Percentiles rank a stretch among this genome's conserved stretches.
These are phyloP conservation scores for Nephrotoma flavescens DNA, from an alignment of 2,888 invertebrate genomes.

Conservation along the genomic window DNA sequence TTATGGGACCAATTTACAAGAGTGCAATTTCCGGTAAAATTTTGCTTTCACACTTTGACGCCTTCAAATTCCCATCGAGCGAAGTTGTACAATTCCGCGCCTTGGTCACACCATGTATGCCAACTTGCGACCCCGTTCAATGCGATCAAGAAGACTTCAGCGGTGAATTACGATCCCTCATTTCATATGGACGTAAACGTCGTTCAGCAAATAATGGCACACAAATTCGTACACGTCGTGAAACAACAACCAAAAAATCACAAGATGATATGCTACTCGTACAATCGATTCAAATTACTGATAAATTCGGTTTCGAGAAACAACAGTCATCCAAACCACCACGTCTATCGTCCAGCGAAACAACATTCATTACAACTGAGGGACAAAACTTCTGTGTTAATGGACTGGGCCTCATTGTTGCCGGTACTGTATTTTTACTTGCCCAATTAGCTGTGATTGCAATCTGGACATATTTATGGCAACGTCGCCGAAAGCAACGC, in stretches of 20 bases:
- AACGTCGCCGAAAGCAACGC: conserved; percentile 45
- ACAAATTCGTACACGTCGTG: conserved; percentile 21
- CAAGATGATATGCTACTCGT: conserved; percentile 75
- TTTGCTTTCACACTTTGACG: conserved; percentile 81
- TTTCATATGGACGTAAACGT: conserved; percentile 71
- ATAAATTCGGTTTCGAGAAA: conserved; percentile 77
- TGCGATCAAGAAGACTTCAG: conserved; percentile 73
- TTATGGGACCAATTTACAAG: conserved; percentile 85
- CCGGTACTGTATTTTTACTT: conserved; percentile 70
- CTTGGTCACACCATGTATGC: conserved; percentile 89
- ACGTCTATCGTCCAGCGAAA: conserved; percentile 44
- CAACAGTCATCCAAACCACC: conserved; percentile 38
- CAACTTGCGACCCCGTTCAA: conserved; percentile 80
- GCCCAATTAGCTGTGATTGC: conserved; percentile 77
- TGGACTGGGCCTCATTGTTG: conserved; percentile 55
- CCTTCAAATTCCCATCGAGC: conserved; percentile 91
- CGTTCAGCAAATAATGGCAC: conserved; percentile 42
- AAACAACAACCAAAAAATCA: conserved; percentile 28
- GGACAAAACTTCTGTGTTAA: conserved; percentile 34
- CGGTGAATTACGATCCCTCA: conserved; percentile 66
- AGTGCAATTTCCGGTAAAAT: conserved; percentile 66
- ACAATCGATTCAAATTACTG: conserved; percentile 82
- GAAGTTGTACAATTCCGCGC: conserved; percentile 92
- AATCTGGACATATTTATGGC: conserved; percentile 81
- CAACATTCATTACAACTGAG: conserved; percentile 52